A percentile compares a stretch with the other conserved stretches of the same genome.
These are phyloP conservation scores for Xanthostigma xanthostigma DNA, from an alignment of 2,888 invertebrate genomes.

Conservation along the genomic window DNA sequence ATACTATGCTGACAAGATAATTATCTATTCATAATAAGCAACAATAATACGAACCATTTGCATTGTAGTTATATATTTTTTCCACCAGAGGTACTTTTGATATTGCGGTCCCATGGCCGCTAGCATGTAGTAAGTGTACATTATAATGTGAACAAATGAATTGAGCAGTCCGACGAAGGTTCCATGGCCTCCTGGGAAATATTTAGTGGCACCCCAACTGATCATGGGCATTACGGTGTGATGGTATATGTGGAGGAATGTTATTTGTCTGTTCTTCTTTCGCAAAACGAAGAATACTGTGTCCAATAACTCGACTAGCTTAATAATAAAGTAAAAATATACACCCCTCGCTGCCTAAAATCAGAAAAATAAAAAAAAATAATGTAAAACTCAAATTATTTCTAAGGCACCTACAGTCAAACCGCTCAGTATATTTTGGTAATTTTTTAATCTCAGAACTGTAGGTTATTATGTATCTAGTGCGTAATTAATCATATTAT, in stretches of 20 bases:
- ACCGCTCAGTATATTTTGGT: too few species aligned
- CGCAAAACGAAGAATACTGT: constrained; percentile 87
- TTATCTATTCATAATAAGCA: too few species aligned
- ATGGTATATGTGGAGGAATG: constrained; percentile 84
- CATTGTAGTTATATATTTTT: constrained; percentile 65
- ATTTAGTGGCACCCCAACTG: constrained; percentile 86
- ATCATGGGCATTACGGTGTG: constrained; percentile 91
- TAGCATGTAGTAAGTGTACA: constrained; percentile 69
- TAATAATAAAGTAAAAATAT: constrained; percentile 76
- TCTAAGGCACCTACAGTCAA: too few species aligned
- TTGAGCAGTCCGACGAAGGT: constrained; percentile 57
- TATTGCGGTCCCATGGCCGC: constrained; percentile 60
- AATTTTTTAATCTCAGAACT: too few species aligned
- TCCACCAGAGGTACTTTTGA: constrained; percentile 70
- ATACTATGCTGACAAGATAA: too few species aligned
- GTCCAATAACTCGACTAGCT: constrained; percentile 79
- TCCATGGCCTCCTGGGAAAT: constrained; percentile 57
- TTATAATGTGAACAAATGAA: constrained; percentile 62
- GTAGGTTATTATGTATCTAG: too few species aligned
- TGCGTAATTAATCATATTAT: too few species aligned
- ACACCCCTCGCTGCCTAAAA: constrained; percentile 52
- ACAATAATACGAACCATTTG: constrained; percentile 46
- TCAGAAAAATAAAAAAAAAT: constrained; percentile 6
- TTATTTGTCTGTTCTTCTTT: constrained; percentile 80
- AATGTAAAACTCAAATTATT: too few species aligned